Conservation (phyloP, 2,797 vertebrate genomes). For the Sebastes diploproa region DNA sequence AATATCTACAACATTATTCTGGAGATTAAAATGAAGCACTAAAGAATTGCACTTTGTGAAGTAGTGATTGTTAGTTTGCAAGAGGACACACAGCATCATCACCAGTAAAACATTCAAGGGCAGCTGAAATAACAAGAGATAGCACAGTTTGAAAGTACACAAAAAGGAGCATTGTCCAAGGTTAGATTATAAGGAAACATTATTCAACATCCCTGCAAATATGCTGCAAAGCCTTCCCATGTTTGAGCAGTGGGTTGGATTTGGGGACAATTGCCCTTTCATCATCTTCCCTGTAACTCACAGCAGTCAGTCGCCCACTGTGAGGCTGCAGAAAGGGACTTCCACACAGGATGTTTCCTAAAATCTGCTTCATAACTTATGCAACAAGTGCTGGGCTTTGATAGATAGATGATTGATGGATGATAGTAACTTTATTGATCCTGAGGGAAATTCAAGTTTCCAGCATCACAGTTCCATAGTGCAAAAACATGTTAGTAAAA, state of each 20-base stretch:
- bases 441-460: too few species aligned
- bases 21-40: not conserved
- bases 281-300: constrained; percentile 48
- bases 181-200: constrained; percentile 28
- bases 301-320: constrained; percentile 41
- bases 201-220: constrained; percentile 27
- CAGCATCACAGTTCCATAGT: too few species aligned
- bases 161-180: constrained; percentile 43
- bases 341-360: constrained; percentile 49
- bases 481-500: too few species aligned
- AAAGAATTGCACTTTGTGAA: not conserved
- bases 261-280: constrained; percentile 63
- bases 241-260: constrained; percentile 28
- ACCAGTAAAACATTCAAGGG: not conserved
- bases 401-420: not conserved
- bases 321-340: constrained; percentile 30
- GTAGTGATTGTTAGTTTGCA: not conserved
- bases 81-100: not conserved
- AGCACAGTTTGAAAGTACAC: constrained; percentile 10
- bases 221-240: constrained; percentile 33
- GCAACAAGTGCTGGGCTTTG: constrained; percentile 49
- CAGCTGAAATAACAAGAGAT: constrained; percentile 39
- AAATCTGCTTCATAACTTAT: constrained; percentile 30
- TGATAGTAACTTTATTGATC: too few species aligned
- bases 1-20: not conserved